These are phyloP conservation scores for Dryoscopus gambensis DNA, from an alignment of 2,113 vertebrate genomes.

Conservation along the genomic window DNA sequence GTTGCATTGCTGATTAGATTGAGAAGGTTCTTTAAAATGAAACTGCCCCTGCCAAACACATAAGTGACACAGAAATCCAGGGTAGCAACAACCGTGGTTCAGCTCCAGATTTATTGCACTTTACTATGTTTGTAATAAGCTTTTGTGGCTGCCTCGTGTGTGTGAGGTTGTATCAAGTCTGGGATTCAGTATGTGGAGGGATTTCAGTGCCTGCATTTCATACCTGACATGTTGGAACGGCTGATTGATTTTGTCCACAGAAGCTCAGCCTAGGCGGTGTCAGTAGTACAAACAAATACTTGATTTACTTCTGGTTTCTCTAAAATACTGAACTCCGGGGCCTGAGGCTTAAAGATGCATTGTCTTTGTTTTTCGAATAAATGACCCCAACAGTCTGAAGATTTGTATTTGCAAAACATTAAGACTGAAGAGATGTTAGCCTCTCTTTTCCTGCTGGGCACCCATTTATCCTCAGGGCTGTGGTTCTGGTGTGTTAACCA, in stretches of 20 bases:
- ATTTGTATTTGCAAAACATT: background rate
- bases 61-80: background rate
- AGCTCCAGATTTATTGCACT: background rate
- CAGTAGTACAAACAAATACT: background rate
- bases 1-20: background rate
- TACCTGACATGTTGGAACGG: background rate
- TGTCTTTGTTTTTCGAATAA: background rate
- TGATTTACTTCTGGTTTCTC: background rate
- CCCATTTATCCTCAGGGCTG: background rate
- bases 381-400: background rate
- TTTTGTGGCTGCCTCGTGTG: background rate
- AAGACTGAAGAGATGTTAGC: background rate
- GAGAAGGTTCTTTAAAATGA: background rate
- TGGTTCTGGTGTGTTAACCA: background rate
- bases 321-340: background rate
- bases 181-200: background rate
- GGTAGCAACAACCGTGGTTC: accelerated
- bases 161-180: background rate
- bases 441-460: background rate
- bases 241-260: background rate
- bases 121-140: background rate
- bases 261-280: background rate
- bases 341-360: background rate
- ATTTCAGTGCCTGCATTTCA: background rate
- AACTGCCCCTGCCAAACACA: background rate